phyloP scores from a whole-genome alignment of 2,797 vertebrate species.

The Pitangus sulphuratus region DNA sequence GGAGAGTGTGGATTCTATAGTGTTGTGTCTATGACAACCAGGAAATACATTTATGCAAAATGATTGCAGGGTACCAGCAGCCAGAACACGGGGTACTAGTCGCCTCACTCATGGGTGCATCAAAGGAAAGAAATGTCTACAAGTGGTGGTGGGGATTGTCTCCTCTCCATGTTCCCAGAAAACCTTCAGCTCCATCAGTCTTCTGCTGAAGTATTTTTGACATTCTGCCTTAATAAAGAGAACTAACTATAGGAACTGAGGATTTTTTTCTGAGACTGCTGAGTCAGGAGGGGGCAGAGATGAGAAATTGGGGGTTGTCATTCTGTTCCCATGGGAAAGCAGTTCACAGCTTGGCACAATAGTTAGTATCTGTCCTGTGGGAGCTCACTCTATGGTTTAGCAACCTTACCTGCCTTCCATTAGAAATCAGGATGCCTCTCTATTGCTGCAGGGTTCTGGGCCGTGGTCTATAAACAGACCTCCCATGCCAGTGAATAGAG shows the following conservation, averaged over 20 bases:
- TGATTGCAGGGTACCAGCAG: not conserved
- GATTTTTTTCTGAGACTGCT: not conserved
- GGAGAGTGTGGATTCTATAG: not conserved
- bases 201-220: not conserved
- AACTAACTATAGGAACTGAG: not conserved
- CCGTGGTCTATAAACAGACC: not conserved
- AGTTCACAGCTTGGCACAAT: not conserved
- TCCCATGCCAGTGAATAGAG: not conserved
- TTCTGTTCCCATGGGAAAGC: not conserved
- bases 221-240: not conserved
- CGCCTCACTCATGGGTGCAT: not conserved
- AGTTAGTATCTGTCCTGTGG: not conserved
- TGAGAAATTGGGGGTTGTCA: not conserved
- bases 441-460: not conserved
- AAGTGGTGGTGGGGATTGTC: not conserved
- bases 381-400: not conserved
- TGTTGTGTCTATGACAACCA: not conserved
- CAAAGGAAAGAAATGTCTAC: not conserved
- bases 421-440: not conserved
- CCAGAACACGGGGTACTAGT: accelerated
- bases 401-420: not conserved
- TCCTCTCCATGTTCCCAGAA: not conserved
- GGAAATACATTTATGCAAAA: not conserved
- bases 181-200: not conserved
- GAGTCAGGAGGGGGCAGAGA: conserved; percentile 22